Conservation (phyloP, 2,797 vertebrate genomes). For the Otolemur crassicaudatus region DNA sequence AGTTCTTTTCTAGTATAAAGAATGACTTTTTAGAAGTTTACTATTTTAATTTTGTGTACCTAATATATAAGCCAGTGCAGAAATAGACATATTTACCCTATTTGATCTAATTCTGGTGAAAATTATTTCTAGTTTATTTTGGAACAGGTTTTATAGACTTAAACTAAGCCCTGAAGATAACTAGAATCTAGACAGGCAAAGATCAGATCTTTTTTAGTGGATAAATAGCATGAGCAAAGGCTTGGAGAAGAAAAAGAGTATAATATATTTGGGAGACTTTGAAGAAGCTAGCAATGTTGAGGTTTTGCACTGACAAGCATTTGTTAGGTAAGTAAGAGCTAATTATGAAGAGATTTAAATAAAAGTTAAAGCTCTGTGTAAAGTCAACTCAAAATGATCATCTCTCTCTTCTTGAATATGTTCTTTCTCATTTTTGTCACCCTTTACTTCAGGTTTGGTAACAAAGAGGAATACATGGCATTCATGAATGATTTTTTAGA, state of each 20-base stretch:
- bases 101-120: slow-evolving; percentile 61
- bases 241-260: neutral
- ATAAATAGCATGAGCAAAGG: slow-evolving; percentile 4
- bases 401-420: slow-evolving; percentile 31
- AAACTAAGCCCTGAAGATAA: neutral
- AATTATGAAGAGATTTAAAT: slow-evolving; percentile 34
- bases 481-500: slow-evolving; percentile 99
- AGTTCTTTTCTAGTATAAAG: slow-evolving; percentile 38
- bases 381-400: slow-evolving; percentile 59
- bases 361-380: neutral
- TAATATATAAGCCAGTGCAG: neutral
- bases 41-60: neutral
- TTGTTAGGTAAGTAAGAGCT: neutral
- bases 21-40: neutral
- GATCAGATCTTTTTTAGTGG: neutral
- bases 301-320: neutral
- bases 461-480: slow-evolving; percentile 99
- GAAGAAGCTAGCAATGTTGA: slow-evolving; percentile 25
- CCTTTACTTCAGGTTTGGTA: slow-evolving; percentile 92
- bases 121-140: slow-evolving; percentile 52
- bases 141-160: slow-evolving; percentile 44
- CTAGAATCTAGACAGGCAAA: neutral
- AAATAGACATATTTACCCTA: neutral
- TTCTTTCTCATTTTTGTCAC: slow-evolving; percentile 61
- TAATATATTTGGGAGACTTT: slow-evolving; percentile 11